Percentiles rank a stretch among this genome's conserved stretches.
Conservation (phyloP, 1,140 invertebrate species). For the Aphelenchoides fujianensis region DNA sequence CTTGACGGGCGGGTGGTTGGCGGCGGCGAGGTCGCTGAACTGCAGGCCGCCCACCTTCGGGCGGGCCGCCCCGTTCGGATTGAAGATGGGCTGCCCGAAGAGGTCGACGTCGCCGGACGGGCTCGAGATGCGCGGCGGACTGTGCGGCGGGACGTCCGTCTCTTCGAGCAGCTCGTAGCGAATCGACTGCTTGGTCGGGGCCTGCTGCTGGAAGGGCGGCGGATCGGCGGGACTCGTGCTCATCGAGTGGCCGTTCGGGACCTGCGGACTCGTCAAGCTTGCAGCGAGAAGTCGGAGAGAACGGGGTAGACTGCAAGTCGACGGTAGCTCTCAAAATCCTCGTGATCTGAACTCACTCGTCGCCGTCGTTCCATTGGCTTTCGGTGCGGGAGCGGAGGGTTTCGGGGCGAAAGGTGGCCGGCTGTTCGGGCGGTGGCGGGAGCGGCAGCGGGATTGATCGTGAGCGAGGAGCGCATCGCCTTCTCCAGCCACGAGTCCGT, state of each 20-base stretch:
- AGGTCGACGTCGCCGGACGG: constrained; percentile 27
- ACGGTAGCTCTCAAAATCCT: not conserved
- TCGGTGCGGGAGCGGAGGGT: not conserved
- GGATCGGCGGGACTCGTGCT: not conserved
- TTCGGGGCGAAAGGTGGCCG: not conserved
- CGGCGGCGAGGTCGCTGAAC: not conserved
- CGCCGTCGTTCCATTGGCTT: not conserved
- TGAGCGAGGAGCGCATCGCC: not conserved
- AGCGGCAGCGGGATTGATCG: too few relatives aligned
- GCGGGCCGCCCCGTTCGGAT: constrained; percentile 7
- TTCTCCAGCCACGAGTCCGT: constrained; percentile 48
- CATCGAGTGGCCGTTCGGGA: constrained; percentile 9
- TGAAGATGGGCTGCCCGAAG: constrained; percentile 41
- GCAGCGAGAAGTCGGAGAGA: not conserved
- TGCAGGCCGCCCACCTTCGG: constrained; percentile 8
- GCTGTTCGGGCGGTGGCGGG: too few relatives aligned
- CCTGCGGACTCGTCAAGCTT: constrained; percentile 6
- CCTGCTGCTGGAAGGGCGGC: constrained; percentile 14
- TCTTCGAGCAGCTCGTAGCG: constrained; percentile 51
- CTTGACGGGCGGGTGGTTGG: not conserved
- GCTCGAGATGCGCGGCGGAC: constrained; percentile 38
- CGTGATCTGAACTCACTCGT: not conserved
- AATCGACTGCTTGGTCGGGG: constrained; percentile 31
- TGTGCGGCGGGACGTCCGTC: constrained; percentile 42
- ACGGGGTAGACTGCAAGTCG: not conserved